Evolutionary conservation across 2,113 vertebrate species (phyloP).

Genomic region (Toxostoma redivivum): DNA sequence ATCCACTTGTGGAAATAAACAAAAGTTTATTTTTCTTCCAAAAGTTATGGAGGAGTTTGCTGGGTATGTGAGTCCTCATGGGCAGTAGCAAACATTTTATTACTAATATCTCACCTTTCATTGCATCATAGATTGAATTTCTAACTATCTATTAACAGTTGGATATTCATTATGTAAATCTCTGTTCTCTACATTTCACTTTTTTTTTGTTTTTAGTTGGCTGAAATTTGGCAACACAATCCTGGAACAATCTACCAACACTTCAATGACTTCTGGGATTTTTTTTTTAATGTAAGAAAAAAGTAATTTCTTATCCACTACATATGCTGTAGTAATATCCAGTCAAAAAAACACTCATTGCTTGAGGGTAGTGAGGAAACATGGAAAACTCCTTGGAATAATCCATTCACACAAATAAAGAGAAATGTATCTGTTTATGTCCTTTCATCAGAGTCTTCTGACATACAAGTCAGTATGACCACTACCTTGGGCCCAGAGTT

Average conservation of each 20-base stretch:
- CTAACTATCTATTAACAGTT: background rate
- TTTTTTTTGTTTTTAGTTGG: background rate
- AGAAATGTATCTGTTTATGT: background rate
- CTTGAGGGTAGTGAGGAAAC: background rate
- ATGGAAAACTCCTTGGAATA: background rate
- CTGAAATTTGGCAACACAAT: background rate
- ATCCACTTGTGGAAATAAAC: background rate
- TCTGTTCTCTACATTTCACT: background rate
- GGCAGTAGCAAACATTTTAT: background rate
- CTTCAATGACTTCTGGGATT: background rate
- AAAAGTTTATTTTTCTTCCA: background rate
- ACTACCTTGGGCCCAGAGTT: rapidly evolving
- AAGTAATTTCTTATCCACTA: background rate
- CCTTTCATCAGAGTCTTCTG: background rate
- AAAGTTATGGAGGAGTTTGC: background rate
- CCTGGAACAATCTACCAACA: background rate
- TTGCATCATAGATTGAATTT: background rate
- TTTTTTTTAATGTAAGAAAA: background rate
- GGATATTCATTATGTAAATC: background rate
- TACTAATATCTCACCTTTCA: background rate
- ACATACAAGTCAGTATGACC: rapidly evolving
- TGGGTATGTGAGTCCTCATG: background rate
- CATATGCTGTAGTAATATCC: background rate
- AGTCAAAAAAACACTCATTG: background rate
- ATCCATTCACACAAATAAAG: background rate